Evolutionary conservation across 2,113 vertebrate species (phyloP), one percentile per base, ranked within the genome.

Genomic region (Pedionomus torquatus): DNA sequence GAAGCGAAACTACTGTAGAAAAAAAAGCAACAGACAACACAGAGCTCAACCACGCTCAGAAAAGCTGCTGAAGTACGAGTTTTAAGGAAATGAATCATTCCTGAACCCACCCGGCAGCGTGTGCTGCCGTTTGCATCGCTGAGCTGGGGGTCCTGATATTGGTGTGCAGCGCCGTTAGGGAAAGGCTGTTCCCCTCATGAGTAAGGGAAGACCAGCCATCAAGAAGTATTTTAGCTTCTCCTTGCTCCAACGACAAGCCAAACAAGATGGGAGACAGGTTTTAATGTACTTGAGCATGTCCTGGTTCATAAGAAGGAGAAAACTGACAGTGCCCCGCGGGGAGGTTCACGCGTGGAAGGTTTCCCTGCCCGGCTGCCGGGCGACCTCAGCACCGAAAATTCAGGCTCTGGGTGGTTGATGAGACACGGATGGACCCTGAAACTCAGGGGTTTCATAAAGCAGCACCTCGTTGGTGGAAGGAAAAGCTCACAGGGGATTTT

Each of bases 31-130:
- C 26, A 86, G 89, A 82, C 49, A 4, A 3, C 58, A 33, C 37
- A 16, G 85, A 85, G 75, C 82, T 83, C 9, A 51, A 24, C 10
- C 10, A 7, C 0, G 33, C 78, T 86, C 66, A 4, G 92, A 44
- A 88, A 90, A 76, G 49, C 74, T 1, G 11, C 21, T 14, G 90
- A 91, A 78, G 70, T 11, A 14, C 33, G 16, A 65, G 37, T 52
- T 8, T n/a, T 1, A 19, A 83, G 66, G 89, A 93, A 92, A 84
- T 88, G 90, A 96, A 91, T 96, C 66, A 91, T 44, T 74, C 33
- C 46, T 7, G 25, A 77, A 12, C 60, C 51, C 49, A 83, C 4
- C 28, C 89, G 54, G 81, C 71, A 44, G 82, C 9, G 25, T 5
- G 28, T 16, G 77, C 83, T 69, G 93, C 68, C 9, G 30, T 54